Base-by-base conservation (phyloP, 2,113 vertebrate genomes). In the Otocyon megalotis region DNA sequence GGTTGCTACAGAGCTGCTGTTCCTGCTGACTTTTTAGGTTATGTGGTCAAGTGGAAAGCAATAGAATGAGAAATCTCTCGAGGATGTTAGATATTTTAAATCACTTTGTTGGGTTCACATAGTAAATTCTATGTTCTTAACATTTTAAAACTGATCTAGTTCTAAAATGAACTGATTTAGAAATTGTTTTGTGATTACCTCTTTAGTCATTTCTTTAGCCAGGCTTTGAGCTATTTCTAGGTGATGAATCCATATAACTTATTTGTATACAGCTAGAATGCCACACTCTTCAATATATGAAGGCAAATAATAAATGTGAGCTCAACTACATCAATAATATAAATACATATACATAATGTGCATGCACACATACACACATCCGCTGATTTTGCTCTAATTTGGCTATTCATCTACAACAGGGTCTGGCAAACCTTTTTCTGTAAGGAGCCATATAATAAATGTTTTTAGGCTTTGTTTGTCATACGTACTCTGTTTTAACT, bases 321-420 rank as follows among this genome's bases (percentile, higher is more conserved):
- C 2, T 88, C 48, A 85, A 91, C 6, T 90, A 32, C 74, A 30
- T 54, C 16, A 74, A 13, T 93, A 48, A 54, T 19, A 24, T 63
- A 26, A 13, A 28, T 26, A 12, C 63, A 43, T 43, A 32, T 79
- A 79, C 1, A 32, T 54, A 79, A 43, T 28, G 26, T 9, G 16
- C 2, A 48, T 28, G 48, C 35, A 86, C 62, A 63, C 5, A 19
- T 24, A 50, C 22, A 58, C 53, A 16, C 2, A 28, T 67, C 32
- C 82, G 37, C 58, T 80, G 50, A 60, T 74, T 96, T 94, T 97
- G 76, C 88, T 86, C 93, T 95, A 74, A 35, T 67, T 88, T 58
- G 30, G 10, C 14, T 54, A 82, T 74, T 90, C 53, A 84, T 84
- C 50, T 77, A 17, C 83, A 90, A 10, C 11, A 74, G 54, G 32